Percentiles rank a stretch among this genome's conserved stretches.
phyloP scores from a whole-genome alignment of 2,888 invertebrate genomes.

The Agrenia bidenticulata region DNA sequence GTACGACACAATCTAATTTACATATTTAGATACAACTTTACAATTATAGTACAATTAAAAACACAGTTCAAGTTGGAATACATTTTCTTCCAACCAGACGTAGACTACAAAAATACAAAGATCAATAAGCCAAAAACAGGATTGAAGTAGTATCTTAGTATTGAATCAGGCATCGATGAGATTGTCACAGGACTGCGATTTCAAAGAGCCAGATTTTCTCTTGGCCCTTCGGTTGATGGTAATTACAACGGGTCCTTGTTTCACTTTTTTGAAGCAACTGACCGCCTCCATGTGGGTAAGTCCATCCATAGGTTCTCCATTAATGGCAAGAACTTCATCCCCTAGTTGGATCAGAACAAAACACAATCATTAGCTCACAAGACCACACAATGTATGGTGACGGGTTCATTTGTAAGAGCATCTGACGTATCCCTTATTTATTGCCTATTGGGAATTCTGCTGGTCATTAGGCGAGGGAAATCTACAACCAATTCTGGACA shows the following conservation, averaged over 20 bases:
- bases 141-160: not conserved
- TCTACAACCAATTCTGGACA: constrained; percentile 1
- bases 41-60: too few species aligned
- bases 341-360: constrained; percentile 59
- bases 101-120: too few species aligned
- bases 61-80: too few species aligned
- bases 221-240: constrained; percentile 67
- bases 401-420: constrained; percentile 18
- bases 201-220: constrained; percentile 55
- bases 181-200: constrained; percentile 52
- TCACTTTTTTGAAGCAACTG: constrained; percentile 72
- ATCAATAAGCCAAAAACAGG: too few species aligned
- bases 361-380: constrained; percentile 17
- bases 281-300: constrained; percentile 78
- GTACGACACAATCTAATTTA: too few species aligned
- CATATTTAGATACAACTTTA: too few species aligned
- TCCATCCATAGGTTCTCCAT: constrained; percentile 76
- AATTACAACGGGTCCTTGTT: constrained; percentile 73
- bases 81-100: too few species aligned
- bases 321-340: constrained; percentile 78
- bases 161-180: constrained; percentile 45
- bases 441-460: constrained; percentile 14
- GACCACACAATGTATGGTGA: constrained; percentile 13
- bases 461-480: constrained; percentile 15
- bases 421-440: constrained; percentile 16